Evolutionary conservation across 2,797 vertebrate genomes (phyloP), one percentile per base, ranked within the genome.

Genomic region (Huso huso): DNA sequence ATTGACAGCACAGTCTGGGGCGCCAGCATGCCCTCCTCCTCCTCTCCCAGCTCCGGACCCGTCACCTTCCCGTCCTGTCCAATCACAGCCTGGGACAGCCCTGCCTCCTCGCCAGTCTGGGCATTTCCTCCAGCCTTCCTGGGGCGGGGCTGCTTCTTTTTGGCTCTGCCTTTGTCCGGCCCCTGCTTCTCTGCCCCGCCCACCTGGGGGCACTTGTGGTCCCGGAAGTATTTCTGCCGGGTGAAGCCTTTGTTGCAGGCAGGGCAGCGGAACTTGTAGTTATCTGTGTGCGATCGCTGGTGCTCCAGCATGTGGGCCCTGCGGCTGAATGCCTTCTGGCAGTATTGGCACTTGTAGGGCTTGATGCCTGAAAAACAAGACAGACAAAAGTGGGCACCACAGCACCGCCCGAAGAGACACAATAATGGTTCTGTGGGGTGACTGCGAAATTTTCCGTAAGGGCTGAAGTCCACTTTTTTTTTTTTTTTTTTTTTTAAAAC

Each of bases 251-350:
- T 97, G 87, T 90, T 92, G 59, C 96, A 99, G 63, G 85, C 81
- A 59, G 92, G 78, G 67, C 96, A 99, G 80, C 94, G 92, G 88
- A 95, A 96, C 70, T 93, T 93, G 85, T 98, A 98, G 88, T 96
- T 94, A 71, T 96, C 93, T 0, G 96, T 99, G 87, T 99, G 96
- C 0, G 93, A 94, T n/a, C 94, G 94, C 82, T 98, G 95, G 74
- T 99, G 96, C 77, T 99, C 95, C 0, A 94, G 76, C 82, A 99
- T 94, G 85, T 99, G 96, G 48, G 96, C 94, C 0, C 93, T 85
- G 10, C 96, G 94, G 82, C 96, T 99, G 89, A 99, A 99, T 49
- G 92, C 91, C 80, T 99, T 99, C 84, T 94, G 93, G 71, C 96
- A 99, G 72, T 92, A 92, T 63, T 91, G 85, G 76, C 96, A 99